phyloP scores from a whole-genome alignment of 2,113 vertebrate genomes.

The Hyla sarda region DNA sequence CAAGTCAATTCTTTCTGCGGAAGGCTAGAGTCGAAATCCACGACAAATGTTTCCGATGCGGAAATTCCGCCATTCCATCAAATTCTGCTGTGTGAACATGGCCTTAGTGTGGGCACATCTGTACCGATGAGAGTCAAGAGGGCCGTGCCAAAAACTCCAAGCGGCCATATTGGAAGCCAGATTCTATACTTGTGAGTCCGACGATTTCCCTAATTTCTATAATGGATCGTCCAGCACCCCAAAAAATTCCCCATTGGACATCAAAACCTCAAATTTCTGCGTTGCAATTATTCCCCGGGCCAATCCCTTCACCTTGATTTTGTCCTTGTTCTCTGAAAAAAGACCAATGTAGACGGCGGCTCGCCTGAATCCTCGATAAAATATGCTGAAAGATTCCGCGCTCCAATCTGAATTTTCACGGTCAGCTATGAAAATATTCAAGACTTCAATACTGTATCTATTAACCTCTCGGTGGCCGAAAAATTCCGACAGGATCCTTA shows the following conservation, averaged over 20 bases:
- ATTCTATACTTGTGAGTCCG: background rate
- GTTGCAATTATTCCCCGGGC: background rate
- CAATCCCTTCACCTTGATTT: background rate
- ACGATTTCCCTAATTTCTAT: background rate
- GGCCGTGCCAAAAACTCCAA: too few relatives aligned
- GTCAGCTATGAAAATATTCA: background rate
- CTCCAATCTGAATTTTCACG: background rate
- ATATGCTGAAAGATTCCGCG: background rate
- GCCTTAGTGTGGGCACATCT: too few relatives aligned
- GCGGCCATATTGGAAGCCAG: background rate
- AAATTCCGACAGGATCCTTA: background rate
- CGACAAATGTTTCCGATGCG: too few relatives aligned
- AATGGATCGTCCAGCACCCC: background rate
- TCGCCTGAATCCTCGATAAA: background rate
- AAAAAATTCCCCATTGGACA: background rate
- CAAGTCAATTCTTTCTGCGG: too few relatives aligned
- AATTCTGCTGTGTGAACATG: too few relatives aligned
- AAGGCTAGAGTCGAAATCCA: too few relatives aligned
- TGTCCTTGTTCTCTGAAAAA: background rate
- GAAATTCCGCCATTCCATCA: too few relatives aligned
- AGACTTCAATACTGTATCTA: background rate
- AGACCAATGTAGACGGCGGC: background rate
- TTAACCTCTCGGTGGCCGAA: conserved; percentile 24
- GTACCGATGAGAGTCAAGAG: too few relatives aligned
- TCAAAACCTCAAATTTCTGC: too few relatives aligned